phyloP scores from a whole-genome alignment of 1,140 invertebrate species.

The Drosophila saltans region DNA sequence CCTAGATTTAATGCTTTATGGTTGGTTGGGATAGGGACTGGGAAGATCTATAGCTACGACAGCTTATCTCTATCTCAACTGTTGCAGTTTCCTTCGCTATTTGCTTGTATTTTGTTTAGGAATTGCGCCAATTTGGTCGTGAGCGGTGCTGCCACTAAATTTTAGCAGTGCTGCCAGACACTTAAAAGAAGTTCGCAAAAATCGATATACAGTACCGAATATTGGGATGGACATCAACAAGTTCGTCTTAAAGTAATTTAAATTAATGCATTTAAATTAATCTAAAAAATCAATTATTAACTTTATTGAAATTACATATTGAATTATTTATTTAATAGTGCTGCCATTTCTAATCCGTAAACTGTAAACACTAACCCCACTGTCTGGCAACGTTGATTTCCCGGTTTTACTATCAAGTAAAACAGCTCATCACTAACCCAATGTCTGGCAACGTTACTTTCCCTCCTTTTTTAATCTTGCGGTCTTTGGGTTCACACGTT shows the following conservation, averaged over 20 bases:
- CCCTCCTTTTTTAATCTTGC: conserved; percentile 24
- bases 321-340: too few relatives aligned
- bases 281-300: too few relatives aligned
- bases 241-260: too few relatives aligned
- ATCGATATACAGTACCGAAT: neutral
- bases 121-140: conserved; percentile 54
- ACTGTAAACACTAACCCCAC: neutral
- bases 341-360: neutral
- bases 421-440: neutral
- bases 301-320: too few relatives aligned
- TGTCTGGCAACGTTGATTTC: too few relatives aligned
- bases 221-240: neutral
- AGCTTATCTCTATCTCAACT: conserved; percentile 35
- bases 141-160: neutral
- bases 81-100: conserved; percentile 23
- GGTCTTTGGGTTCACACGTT: neutral
- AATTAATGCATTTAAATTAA: too few relatives aligned
- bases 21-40: neutral
- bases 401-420: too few relatives aligned
- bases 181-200: neutral
- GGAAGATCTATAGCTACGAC: conserved; percentile 11
- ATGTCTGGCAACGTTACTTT: conserved; percentile 23
- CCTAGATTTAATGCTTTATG: neutral
- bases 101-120: conserved; percentile 52
- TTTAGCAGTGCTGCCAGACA: neutral